Conservation (phyloP, 2,113 vertebrate genomes). For the Cyanoderma ruficeps region DNA sequence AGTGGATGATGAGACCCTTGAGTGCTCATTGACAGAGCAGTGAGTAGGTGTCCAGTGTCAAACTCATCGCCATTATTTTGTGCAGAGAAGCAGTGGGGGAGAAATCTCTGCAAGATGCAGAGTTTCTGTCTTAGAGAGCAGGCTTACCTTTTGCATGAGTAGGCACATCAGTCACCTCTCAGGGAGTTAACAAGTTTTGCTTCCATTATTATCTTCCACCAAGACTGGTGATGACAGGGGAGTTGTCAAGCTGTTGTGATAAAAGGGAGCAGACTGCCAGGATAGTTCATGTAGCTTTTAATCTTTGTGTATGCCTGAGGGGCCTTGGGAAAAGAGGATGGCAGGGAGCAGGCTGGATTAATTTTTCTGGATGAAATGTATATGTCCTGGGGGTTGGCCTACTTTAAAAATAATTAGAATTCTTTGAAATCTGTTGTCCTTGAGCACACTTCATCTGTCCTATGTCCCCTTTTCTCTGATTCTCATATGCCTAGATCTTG, state of each 20-base stretch:
- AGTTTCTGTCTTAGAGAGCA: not conserved
- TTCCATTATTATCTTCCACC: constrained; percentile 17
- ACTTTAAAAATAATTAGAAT: constrained; percentile 65
- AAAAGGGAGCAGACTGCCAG: constrained; percentile 55
- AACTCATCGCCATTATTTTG: not conserved
- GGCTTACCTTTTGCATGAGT: not conserved
- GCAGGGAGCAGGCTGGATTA: constrained; percentile 54
- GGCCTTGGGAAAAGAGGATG: constrained; percentile 51
- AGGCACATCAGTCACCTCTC: not conserved
- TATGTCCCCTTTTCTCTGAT: not conserved
- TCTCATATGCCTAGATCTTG: not conserved
- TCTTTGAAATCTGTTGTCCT: constrained; percentile 59
- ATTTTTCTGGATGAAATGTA: constrained; percentile 63
- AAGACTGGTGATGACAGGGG: constrained; percentile 34
- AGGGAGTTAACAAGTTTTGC: constrained; percentile 12
- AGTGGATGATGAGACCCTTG: not conserved
- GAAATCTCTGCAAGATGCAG: not conserved
- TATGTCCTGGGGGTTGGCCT: constrained; percentile 61
- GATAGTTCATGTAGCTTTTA: constrained; percentile 57
- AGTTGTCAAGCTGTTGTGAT: constrained; percentile 64
- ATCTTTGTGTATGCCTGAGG: constrained; percentile 64
- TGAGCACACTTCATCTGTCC: constrained; percentile 38
- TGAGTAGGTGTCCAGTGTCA: not conserved
- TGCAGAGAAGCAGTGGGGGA: not conserved
- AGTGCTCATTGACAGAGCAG: not conserved